These are phyloP conservation scores for Osmerus eperlanus DNA, from an alignment of 2,113 vertebrate genomes.

Conservation along the genomic window DNA sequence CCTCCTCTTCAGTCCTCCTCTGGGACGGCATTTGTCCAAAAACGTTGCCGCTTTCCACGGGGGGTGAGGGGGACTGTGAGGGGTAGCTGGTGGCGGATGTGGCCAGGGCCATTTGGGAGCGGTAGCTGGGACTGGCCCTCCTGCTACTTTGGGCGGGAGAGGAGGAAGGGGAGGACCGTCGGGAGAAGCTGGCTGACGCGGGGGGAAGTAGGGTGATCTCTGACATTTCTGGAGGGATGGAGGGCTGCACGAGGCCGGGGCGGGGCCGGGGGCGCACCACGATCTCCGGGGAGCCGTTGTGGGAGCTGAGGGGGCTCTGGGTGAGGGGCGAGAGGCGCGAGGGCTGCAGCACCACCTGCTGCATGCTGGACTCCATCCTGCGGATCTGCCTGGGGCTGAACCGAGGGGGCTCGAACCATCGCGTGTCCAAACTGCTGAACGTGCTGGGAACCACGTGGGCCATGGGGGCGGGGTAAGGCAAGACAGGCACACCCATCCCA, in stretches of 20 bases:
- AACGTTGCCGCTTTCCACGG: conserved; percentile 85
- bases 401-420: conserved; percentile 94
- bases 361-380: conserved; percentile 91
- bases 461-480: conserved; percentile 95
- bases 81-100: conserved; percentile 85
- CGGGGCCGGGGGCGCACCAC: conserved; percentile 89
- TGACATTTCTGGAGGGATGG: conserved; percentile 82
- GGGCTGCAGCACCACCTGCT: conserved; percentile 98
- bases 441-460: conserved; percentile 88
- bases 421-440: conserved; percentile 91
- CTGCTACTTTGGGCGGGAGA: conserved; percentile 86
- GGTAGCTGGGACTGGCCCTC: conserved; percentile 78
- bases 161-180: conserved; percentile 91
- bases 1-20: conserved; percentile 86
- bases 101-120: conserved; percentile 83
- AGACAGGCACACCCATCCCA: conserved; percentile 95
- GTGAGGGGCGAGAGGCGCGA: conserved; percentile 96
- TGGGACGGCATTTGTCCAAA: conserved; percentile 89
- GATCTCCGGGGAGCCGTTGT: conserved; percentile 91
- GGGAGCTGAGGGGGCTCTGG: conserved; percentile 94
- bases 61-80: conserved; percentile 82
- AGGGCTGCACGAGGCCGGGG: conserved; percentile 83
- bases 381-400: conserved; percentile 92
- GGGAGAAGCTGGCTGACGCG: conserved; percentile 89
- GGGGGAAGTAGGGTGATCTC: conserved; percentile 96